Percentiles rank a stretch among this genome's conserved stretches.
Evolutionary conservation across 2,797 vertebrate species (phyloP).

Genomic region (Prunella strophiata): DNA sequence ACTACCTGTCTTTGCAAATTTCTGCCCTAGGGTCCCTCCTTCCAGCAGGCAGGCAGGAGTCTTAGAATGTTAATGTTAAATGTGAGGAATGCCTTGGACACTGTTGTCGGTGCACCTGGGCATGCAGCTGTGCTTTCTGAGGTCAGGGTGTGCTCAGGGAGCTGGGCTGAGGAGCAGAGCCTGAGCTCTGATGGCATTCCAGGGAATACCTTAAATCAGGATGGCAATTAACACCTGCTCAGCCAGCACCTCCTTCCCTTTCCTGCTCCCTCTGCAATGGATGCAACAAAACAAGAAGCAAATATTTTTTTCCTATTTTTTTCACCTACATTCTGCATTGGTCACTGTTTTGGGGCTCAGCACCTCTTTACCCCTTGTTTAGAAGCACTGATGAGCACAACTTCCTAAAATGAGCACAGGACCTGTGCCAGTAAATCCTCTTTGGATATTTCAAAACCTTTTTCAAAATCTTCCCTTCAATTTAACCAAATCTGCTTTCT

Average conservation of each 20-base stretch:
- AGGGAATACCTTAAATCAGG: background rate
- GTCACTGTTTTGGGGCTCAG: background rate
- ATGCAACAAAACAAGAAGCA: background rate
- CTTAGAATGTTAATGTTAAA: background rate
- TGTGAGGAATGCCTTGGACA: background rate
- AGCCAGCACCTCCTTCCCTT: background rate
- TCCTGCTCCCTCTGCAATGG: background rate
- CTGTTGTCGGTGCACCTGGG: background rate
- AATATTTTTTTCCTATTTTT: background rate
- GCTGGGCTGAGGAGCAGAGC: background rate
- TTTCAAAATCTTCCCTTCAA: background rate
- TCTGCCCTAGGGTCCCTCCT: background rate
- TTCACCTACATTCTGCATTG: fast-evolving
- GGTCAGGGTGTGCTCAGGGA: background rate
- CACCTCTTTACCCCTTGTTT: background rate
- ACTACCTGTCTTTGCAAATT: background rate
- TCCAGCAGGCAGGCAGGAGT: background rate
- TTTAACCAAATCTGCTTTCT: background rate
- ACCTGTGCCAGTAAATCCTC: background rate
- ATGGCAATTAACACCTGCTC: background rate
- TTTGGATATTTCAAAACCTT: background rate
- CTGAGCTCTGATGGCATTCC: background rate
- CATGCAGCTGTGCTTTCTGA: background rate
- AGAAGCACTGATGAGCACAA: background rate
- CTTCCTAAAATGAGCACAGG: background rate